Conservation (phyloP, 2,113 vertebrate species). For the Eidolon helvum region DNA sequence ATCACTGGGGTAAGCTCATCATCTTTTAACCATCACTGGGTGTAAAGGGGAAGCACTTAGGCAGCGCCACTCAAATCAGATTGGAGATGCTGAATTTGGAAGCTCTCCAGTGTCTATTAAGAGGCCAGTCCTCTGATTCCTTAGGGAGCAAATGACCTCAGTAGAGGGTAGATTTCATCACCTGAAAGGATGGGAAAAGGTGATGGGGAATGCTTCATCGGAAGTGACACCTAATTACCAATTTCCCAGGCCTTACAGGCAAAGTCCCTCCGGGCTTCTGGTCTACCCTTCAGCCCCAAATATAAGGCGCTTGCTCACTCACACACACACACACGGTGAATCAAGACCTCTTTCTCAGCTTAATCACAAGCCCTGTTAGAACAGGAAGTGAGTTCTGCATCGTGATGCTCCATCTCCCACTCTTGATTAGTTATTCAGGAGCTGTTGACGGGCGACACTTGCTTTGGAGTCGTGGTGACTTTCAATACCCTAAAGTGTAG, state of each 20-base stretch:
- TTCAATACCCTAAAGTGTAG: constrained; percentile 10
- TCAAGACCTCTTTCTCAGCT: neutral
- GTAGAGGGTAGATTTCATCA: neutral
- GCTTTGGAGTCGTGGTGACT: neutral
- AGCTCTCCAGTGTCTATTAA: neutral
- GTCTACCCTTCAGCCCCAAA: neutral
- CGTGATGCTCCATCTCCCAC: neutral
- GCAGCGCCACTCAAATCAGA: neutral
- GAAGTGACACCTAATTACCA: neutral
- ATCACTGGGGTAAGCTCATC: no score
- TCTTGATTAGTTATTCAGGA: constrained; percentile 45
- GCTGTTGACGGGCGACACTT: neutral
- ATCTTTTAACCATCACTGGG: neutral
- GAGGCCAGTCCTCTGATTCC: neutral
- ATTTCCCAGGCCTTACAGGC: neutral
- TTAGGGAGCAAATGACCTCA: constrained; percentile 4
- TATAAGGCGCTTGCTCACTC: neutral
- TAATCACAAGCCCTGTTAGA: neutral
- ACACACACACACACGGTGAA: neutral
- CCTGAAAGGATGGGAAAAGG: neutral
- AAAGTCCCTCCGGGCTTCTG: neutral
- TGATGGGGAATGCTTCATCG: neutral
- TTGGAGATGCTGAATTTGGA: constrained; percentile 29
- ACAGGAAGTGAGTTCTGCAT: neutral
- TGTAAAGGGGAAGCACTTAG: neutral